Conservation (phyloP, 64 coral and sea anemone genomes). For the Anthopleura sola region DNA sequence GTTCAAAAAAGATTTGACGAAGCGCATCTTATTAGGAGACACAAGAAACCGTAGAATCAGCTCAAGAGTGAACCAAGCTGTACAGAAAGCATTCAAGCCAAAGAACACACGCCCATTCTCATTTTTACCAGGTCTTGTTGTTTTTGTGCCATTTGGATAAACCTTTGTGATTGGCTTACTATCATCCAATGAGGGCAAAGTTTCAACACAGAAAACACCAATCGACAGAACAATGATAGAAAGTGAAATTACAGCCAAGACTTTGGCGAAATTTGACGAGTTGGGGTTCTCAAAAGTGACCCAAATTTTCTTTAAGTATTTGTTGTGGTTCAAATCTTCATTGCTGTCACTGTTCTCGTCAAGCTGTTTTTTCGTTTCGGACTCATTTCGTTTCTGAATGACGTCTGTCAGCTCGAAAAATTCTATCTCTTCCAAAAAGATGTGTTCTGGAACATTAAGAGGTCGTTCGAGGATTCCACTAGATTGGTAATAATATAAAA, state of each 20-base stretch:
- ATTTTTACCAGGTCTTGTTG: constrained; percentile 1
- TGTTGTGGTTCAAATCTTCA: constrained; percentile 55
- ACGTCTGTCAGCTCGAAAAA: constrained; percentile 82
- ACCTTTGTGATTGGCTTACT: neutral
- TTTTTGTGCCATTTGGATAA: neutral
- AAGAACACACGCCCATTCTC: constrained; percentile 51
- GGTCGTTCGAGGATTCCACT: constrained; percentile 73
- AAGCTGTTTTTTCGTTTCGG: constrained; percentile 41
- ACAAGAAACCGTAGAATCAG: constrained; percentile 64
- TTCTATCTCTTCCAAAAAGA: constrained; percentile 80
- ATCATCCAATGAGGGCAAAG: constrained; percentile 65
- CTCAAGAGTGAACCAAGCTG: constrained; percentile 83
- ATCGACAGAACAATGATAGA: constrained; percentile 78
- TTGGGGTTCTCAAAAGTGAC: constrained; percentile 67
- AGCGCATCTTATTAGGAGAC: constrained; percentile 72
- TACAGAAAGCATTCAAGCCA: constrained; percentile 69
- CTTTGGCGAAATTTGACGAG: constrained; percentile 64
- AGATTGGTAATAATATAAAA: constrained; percentile 92
- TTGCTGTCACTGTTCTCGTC: neutral
- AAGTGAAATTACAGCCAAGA: constrained; percentile 58
- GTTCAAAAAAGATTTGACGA: constrained; percentile 74
- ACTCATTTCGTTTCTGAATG: constrained; percentile 79
- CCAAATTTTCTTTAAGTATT: constrained; percentile 59
- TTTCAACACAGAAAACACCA: constrained; percentile 83
- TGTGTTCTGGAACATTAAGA: constrained; percentile 53